A percentile compares a stretch with the other conserved stretches of the same genome.
phyloP scores from a whole-genome alignment of 1,140 invertebrate species.

The Pristionchus pacificus region DNA sequence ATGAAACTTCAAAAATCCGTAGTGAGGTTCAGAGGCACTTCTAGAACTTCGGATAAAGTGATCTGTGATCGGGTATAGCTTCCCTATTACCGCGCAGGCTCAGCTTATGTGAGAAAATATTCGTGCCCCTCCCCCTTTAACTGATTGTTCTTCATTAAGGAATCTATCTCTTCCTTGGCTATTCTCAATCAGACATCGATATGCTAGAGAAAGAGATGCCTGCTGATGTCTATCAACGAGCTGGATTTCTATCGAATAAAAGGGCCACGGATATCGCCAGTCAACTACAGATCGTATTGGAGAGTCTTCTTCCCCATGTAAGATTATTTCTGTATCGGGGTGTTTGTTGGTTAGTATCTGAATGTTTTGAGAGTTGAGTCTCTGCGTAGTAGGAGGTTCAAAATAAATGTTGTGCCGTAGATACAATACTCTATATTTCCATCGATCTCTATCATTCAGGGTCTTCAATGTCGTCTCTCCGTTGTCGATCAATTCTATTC shows the following conservation, averaged over 20 bases:
- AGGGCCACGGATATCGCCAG: slow-evolving; percentile 46
- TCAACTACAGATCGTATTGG: slow-evolving; percentile 51
- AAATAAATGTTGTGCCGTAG: neutral
- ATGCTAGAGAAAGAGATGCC: slow-evolving; percentile 30
- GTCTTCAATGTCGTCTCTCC: slow-evolving; percentile 43
- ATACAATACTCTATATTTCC: neutral
- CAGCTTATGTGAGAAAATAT: slow-evolving; percentile 36
- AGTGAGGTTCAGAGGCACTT: too few relatives aligned
- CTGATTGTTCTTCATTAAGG: slow-evolving; percentile 20
- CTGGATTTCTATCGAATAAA: slow-evolving; percentile 41
- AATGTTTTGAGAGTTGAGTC: slow-evolving; percentile 12
- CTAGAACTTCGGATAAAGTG: too few relatives aligned
- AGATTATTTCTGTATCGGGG: neutral
- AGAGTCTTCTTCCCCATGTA: slow-evolving; percentile 48
- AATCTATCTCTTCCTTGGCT: slow-evolving; percentile 33
- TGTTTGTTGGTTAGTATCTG: slow-evolving; percentile 1
- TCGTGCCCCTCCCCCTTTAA: slow-evolving; percentile 42
- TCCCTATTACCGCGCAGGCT: too few relatives aligned
- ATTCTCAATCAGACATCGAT: slow-evolving; percentile 31
- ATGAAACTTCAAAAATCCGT: too few relatives aligned
- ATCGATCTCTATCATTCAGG: slow-evolving; percentile 37
- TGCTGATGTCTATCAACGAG: slow-evolving; percentile 21
- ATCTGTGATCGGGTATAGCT: too few relatives aligned
- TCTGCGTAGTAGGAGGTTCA: neutral
- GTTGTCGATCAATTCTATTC: slow-evolving; percentile 39